Conservation (phyloP, 2,797 vertebrate species). For the Chromis chromis region DNA sequence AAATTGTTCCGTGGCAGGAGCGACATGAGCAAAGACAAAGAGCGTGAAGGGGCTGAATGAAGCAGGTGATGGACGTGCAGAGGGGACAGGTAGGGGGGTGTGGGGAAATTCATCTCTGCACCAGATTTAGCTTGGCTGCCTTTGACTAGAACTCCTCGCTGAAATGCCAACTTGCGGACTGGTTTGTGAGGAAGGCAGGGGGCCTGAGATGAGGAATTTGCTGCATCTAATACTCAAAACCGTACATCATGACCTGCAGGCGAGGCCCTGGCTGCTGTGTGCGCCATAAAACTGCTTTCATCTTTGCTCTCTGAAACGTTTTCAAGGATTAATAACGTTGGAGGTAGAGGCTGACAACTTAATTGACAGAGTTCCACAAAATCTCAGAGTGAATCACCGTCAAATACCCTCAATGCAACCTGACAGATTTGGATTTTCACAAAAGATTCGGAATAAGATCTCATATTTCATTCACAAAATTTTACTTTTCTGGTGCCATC, state of each 20-base stretch:
- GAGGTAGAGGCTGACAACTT: conserved; percentile 10
- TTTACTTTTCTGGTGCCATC: conserved; percentile 7
- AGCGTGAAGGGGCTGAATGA: conserved; percentile 16
- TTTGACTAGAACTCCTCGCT: conserved; percentile 27
- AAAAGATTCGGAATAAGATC: conserved; percentile 28
- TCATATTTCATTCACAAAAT: conserved; percentile 35
- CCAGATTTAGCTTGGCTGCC: conserved; percentile 17
- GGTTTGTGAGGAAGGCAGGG: conserved; percentile 31
- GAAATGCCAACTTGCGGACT: conserved; percentile 26
- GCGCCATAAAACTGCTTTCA: conserved; percentile 54
- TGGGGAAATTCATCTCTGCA: conserved; percentile 19
- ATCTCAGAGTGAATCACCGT: conserved; percentile 41
- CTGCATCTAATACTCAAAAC: conserved; percentile 25
- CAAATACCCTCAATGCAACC: conserved; percentile 20
- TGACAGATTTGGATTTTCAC: conserved; percentile 25
- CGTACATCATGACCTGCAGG: conserved; percentile 25
- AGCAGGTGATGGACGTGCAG: conserved; percentile 40
- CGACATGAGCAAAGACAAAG: conserved; percentile 4
- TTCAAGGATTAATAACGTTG: conserved; percentile 25
- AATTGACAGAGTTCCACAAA: conserved; percentile 36
- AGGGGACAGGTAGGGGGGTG: background rate
- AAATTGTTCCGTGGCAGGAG: conserved; percentile 50
- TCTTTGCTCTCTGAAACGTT: conserved; percentile 33
- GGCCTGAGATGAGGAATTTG: conserved; percentile 52
- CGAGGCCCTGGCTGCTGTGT: background rate